Evolutionary conservation across 2,797 vertebrate species (phyloP).

Genomic region (Sparidentex hasta): DNA sequence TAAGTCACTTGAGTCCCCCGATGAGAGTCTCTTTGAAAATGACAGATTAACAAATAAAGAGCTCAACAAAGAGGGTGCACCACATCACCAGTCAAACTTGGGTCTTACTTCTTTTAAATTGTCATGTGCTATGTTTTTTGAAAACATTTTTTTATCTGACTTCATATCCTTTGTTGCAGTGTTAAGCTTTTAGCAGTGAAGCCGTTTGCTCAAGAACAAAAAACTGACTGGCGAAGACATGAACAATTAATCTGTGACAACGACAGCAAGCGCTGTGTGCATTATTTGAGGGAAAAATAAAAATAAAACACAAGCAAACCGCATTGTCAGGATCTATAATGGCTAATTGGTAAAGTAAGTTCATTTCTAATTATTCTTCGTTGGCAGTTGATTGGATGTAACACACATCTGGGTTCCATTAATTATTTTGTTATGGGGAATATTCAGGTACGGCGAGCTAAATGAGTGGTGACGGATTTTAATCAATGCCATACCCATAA

Average conservation of each 20-base stretch:
- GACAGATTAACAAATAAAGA: constrained; percentile 59
- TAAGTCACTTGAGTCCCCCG: constrained; percentile 29
- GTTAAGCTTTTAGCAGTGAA: constrained; percentile 1
- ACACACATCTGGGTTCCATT: constrained; percentile 73
- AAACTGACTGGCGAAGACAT: background rate
- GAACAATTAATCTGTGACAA: background rate
- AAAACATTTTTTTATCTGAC: constrained; percentile 5
- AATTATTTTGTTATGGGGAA: constrained; percentile 72
- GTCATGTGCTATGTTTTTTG: background rate
- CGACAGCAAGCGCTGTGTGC: background rate
- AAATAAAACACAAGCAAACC: constrained; percentile 14
- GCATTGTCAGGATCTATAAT: constrained; percentile 30
- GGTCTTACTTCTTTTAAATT: constrained; percentile 19
- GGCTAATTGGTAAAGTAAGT: constrained; percentile 54
- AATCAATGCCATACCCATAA: constrained; percentile 83
- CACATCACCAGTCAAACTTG: constrained; percentile 31
- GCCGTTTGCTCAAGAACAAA: constrained; percentile 11
- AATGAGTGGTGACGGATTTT: constrained; percentile 82
- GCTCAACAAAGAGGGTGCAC: constrained; percentile 16
- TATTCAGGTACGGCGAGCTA: constrained; percentile 71
- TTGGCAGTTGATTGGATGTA: constrained; percentile 64
- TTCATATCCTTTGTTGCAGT: background rate
- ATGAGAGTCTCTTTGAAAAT: constrained; percentile 57
- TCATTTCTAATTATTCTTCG: constrained; percentile 62
- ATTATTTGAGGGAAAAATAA: constrained; percentile 1